Evolutionary conservation across 2,888 invertebrate genomes (phyloP), one percentile per base, ranked within the genome.

Genomic region (Megamerina dolium): DNA sequence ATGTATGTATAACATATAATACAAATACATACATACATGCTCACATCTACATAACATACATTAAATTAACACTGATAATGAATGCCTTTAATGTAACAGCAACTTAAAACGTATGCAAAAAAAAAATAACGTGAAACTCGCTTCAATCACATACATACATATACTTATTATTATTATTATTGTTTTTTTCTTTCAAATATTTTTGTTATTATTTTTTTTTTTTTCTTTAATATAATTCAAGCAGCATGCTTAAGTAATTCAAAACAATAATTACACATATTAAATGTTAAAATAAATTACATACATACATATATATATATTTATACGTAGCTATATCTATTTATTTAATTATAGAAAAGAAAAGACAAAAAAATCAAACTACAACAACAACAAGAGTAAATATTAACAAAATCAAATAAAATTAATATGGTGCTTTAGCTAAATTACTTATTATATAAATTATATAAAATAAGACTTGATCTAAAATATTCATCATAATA

Each of bases 351-450:
- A 14, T 23, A 23, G 23, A 10, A 23, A 18, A 34, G 6, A 34
- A 12, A 34, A 34, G 16, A 12, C 20, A 34, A 12, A n/a, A 31
- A 31, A 13, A 13, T 13, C 14, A 29, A 13, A 29, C 14, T 29
- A n/a, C 29, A 29, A 29, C 37, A 34, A 16, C 31, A n/a, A n/a
- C n/a, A 20, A 31, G 21, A 21, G 31, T 10, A 41, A 12, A n/a
- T n/a, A n/a, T n/a, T n/a, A n/a, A n/a, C n/a, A 49, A 41, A 46
- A 50, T 41, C 48, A 46, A 48, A 53, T 41, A 46, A 50, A 47
- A 46, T 59, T 52, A 58, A 58, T 51, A 62, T 64, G 65, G 65
- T 65, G 65, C 65, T 65, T 65, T 65, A 65, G 65, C 65, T 63
- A 57, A 65, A 65, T 63, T 65, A 64, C 63, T 41, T 46, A 40